Percentiles rank a stretch among this genome's conserved stretches.
These are phyloP conservation scores for Thalassophryne amazonica DNA, from an alignment of 2,797 vertebrate species.

Conservation along the genomic window DNA sequence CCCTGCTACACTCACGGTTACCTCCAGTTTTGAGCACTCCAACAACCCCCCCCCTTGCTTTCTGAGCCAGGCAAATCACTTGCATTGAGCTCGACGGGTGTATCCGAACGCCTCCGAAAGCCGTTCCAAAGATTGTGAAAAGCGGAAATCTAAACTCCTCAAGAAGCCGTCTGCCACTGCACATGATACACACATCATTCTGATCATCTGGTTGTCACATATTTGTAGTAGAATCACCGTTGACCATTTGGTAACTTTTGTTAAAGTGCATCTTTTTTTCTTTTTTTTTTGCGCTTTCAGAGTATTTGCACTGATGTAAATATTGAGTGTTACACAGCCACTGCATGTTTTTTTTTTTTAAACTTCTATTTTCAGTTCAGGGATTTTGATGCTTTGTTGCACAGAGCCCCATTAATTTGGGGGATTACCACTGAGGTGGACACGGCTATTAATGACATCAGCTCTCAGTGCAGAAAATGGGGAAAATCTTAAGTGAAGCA, in stretches of 20 bases:
- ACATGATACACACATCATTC: conserved; percentile 19
- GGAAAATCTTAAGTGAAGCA: neutral
- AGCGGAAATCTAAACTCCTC: conserved; percentile 14
- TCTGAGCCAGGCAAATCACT: conserved; percentile 60
- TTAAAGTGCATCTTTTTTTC: neutral
- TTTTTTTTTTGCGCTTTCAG: conserved; percentile 24
- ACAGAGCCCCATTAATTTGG: conserved; percentile 14
- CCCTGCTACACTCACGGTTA: conserved; percentile 1
- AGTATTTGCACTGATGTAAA: conserved; percentile 72
- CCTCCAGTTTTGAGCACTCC: neutral
- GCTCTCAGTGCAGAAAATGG: neutral
- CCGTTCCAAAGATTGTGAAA: conserved; percentile 35
- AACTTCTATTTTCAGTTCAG: conserved; percentile 69
- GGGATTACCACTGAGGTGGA: neutral
- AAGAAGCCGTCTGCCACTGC: conserved; percentile 28
- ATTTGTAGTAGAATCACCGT: conserved; percentile 51
- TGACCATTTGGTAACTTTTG: conserved; percentile 29
- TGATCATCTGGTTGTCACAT: conserved; percentile 27
- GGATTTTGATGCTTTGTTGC: conserved; percentile 58
- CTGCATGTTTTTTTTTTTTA: conserved; percentile 45
- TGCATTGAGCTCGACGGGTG: conserved; percentile 21
- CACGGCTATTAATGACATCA: too few relatives aligned
- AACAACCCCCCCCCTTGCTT: conserved; percentile 23
- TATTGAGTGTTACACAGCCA: conserved; percentile 50
- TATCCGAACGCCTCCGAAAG: conserved; percentile 13